phyloP scores from a whole-genome alignment of 1,140 invertebrate genomes.

The Lethrus apterus region DNA sequence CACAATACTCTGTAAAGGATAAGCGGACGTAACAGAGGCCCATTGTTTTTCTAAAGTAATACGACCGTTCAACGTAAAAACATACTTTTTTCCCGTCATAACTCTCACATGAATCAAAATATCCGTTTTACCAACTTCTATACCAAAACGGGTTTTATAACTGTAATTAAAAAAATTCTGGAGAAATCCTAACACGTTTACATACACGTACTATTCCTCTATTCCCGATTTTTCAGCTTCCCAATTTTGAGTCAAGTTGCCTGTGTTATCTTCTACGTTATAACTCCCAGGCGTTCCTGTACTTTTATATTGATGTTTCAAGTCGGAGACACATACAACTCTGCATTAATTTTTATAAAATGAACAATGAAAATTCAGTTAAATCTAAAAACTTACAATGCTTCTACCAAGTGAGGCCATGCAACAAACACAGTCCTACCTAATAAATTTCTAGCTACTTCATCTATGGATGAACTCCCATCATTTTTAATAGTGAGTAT shows the following conservation, averaged over 20 bases:
- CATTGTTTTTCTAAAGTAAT: slow-evolving; percentile 66
- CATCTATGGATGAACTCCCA: slow-evolving; percentile 34
- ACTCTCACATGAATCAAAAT: slow-evolving; percentile 66
- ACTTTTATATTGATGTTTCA: slow-evolving; percentile 41
- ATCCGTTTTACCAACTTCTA: slow-evolving; percentile 65
- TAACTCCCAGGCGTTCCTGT: slow-evolving; percentile 32
- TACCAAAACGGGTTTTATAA: slow-evolving; percentile 57
- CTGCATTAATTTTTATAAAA: slow-evolving; percentile 33
- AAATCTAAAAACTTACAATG: slow-evolving; percentile 42
- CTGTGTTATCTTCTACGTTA: slow-evolving; percentile 37
- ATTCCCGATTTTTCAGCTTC: slow-evolving; percentile 37
- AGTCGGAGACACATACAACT: slow-evolving; percentile 52
- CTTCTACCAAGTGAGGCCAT: slow-evolving; percentile 86
- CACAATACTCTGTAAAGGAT: slow-evolving; percentile 64
- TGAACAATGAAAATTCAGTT: neutral
- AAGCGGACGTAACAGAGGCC: slow-evolving; percentile 47
- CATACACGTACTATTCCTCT: slow-evolving; percentile 41
- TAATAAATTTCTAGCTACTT: slow-evolving; percentile 53
- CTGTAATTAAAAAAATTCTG: slow-evolving; percentile 45
- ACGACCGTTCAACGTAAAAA: slow-evolving; percentile 46
- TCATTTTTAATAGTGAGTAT: slow-evolving; percentile 55
- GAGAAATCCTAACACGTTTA: neutral
- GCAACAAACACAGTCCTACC: slow-evolving; percentile 69
- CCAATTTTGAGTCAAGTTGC: slow-evolving; percentile 44
- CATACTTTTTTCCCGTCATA: slow-evolving; percentile 59